Evolutionary conservation across 2,888 invertebrate species (phyloP).

Genomic region (Nasonia oneida): DNA sequence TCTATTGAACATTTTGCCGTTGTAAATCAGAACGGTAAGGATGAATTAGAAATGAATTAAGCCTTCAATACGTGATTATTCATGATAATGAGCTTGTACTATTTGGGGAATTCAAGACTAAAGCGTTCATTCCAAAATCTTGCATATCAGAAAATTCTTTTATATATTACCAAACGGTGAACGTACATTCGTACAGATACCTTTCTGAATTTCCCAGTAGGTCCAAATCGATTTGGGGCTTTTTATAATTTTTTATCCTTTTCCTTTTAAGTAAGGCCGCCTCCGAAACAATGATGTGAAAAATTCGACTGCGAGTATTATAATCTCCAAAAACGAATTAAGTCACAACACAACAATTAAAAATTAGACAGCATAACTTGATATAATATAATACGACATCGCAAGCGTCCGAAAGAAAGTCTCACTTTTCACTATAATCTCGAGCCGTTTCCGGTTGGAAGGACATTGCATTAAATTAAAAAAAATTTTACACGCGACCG

Average conservation of each 20-base stretch:
- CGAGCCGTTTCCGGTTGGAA: conserved; percentile 74
- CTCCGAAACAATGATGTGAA: not conserved
- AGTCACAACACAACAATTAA: conserved; percentile 12
- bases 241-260: conserved; percentile 22
- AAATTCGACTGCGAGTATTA: conserved; percentile 15
- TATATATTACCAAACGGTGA: conserved; percentile 57
- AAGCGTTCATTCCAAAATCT: conserved; percentile 67
- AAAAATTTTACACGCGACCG: conserved; percentile 28
- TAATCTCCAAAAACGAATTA: conserved; percentile 48
- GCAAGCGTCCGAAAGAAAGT: conserved; percentile 38
- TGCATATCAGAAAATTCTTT: conserved; percentile 69
- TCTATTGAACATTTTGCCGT: not conserved
- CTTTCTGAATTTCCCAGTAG: conserved; percentile 40
- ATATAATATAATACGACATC: conserved; percentile 1
- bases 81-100: conserved; percentile 66
- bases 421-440: conserved; percentile 55
- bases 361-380: conserved; percentile 27
- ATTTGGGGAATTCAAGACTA: conserved; percentile 68
- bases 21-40: not conserved
- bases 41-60: conserved; percentile 12
- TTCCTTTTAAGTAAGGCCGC: conserved; percentile 27
- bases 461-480: conserved; percentile 65
- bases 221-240: not conserved
- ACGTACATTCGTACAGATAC: conserved; percentile 29
- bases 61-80: conserved; percentile 54